These are phyloP conservation scores for Phortica okadai DNA, from an alignment of 2,888 invertebrate genomes.

Conservation along the genomic window DNA sequence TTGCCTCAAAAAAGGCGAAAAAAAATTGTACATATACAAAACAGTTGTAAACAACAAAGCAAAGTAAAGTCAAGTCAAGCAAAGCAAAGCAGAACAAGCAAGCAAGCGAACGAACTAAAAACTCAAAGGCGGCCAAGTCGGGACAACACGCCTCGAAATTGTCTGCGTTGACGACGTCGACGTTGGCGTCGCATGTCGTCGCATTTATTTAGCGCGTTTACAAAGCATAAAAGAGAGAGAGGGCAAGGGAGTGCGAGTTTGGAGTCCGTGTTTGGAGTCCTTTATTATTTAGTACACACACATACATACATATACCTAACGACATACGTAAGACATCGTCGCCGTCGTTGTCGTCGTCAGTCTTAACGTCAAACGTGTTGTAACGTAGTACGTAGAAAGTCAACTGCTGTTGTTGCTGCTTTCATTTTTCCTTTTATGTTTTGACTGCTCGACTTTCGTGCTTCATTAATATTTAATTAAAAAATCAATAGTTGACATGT, in stretches of 20 bases:
- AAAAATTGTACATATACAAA: not conserved
- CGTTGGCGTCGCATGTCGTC: conserved; percentile 23
- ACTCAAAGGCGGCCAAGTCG: conserved; percentile 7
- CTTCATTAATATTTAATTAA: conserved; percentile 73
- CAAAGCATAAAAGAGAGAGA: not conserved
- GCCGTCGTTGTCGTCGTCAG: conserved; percentile 32
- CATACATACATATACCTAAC: conserved; percentile 9
- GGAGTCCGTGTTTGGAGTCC: not conserved
- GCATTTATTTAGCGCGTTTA: conserved; percentile 28
- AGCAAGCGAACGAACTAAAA: not conserved
- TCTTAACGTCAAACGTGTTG: conserved; percentile 35
- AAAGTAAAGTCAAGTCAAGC: not conserved
- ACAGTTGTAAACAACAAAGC: not conserved
- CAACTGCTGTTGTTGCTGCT: conserved; percentile 33
- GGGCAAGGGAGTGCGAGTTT: not conserved
- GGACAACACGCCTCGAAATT: conserved; percentile 25
- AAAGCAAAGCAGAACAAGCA: not conserved
- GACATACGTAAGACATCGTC: conserved; percentile 24
- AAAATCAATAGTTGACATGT: conserved; percentile 72
- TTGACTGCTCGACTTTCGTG: conserved; percentile 53
- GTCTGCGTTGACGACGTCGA: not conserved
- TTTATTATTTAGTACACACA: not conserved
- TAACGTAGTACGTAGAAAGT: not conserved
- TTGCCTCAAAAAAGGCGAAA: conserved; percentile 14
- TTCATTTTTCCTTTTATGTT: conserved; percentile 37